Base-by-base conservation (phyloP, 2,888 invertebrate species). In the Agonum fuliginosum region DNA sequence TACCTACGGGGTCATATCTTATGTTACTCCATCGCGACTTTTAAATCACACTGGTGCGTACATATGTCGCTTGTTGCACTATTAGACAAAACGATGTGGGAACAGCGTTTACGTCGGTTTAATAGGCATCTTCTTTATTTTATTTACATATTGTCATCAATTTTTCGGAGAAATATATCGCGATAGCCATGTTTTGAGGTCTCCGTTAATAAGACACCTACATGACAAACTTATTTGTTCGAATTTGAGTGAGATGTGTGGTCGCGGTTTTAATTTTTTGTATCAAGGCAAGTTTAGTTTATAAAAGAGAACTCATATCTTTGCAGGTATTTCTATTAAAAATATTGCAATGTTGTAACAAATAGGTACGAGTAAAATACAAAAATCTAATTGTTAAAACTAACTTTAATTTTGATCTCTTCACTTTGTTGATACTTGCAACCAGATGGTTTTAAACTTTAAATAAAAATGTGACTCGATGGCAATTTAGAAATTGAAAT, bases 121-220 rank as follows among this genome's bases (percentile, higher is more conserved):
- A 62, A 62, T 74, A 74, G 65, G 48, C 37, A 48, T 75, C 51
- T 48, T 75, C 75, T 75, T 73, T 67, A 46, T 75, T 48, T 75
- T 75, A 75, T 75, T 75, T 67, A 65, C 75, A 46, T 48, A 58
- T 75, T 75, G 75, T 67, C 51, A 67, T 67, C 67, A 75, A 75
- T 75, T 75, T 75, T 67, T 75, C 34, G 37, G 65, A 10, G n/a
- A 22, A 65, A 34, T 5, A 65, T 65, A 70, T 70, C 27, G 30
- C 30, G 71, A 71, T 71, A 71, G 71, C 71, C 51, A 51, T 20
- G 71, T 48, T 71, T 71, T 5, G 27, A n/a, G 27, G 12, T 43
- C 43, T 70, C 46, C 48, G 24, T 70, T 70, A 71, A 71, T 71
- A 71, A 19, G 17, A 19, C 71, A 19, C 71, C 71, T 20, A 71